These are phyloP conservation scores for Orycteropus afer DNA, from an alignment of 2,113 vertebrate species.

Conservation along the genomic window DNA sequence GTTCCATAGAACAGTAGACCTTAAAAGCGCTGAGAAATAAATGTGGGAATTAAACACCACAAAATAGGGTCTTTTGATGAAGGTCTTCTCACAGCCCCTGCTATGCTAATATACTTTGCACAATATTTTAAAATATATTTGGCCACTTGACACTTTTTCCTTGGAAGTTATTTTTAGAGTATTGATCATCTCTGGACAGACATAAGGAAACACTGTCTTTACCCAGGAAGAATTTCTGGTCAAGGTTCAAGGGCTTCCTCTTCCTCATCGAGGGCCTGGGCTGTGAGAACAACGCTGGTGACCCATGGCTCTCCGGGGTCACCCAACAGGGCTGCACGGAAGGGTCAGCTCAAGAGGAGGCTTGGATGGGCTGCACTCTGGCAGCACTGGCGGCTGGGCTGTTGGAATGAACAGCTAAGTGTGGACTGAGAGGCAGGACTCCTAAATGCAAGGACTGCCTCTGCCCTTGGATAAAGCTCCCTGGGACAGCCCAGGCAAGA, in stretches of 20 bases:
- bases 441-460: not conserved
- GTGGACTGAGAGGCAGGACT: too few species aligned
- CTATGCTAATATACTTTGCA: not conserved
- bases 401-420: accelerated
- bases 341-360: not conserved
- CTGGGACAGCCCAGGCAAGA: not conserved
- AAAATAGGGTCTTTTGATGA: not conserved
- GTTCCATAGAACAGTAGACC: not conserved
- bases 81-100: not conserved
- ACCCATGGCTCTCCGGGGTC: accelerated
- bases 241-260: not conserved
- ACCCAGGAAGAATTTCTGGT: not conserved
- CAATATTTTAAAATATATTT: not conserved
- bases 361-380: not conserved
- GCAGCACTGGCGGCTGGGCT: too few species aligned
- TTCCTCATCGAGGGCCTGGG: not conserved
- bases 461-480: too few species aligned
- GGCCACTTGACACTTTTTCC: not conserved
- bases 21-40: too few species aligned
- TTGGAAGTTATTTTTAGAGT: not conserved
- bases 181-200: not conserved
- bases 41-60: not conserved
- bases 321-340: not conserved
- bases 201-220: not conserved
- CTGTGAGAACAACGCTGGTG: not conserved